Percentiles rank a stretch among this genome's conserved stretches.
Conservation (phyloP, 2,888 invertebrate species). For the Xylophagus ater region DNA sequence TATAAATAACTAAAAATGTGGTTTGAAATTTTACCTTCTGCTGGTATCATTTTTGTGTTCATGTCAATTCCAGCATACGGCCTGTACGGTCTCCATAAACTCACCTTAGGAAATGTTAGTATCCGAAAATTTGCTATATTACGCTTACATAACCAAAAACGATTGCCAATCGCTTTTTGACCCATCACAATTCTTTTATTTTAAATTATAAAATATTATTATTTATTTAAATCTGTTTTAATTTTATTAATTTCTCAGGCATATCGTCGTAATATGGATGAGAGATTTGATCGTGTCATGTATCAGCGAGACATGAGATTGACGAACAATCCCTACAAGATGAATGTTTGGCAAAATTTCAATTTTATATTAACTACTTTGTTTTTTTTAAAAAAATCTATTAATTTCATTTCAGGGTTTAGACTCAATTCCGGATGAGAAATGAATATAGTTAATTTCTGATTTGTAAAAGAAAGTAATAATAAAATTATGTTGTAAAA, state of each 20-base stretch:
- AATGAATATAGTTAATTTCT: conserved; percentile 23
- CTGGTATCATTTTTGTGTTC: conserved; percentile 47
- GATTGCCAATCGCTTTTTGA: background rate
- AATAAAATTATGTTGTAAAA: no score
- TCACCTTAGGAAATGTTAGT: conserved; percentile 53
- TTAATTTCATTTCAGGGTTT: conserved; percentile 43
- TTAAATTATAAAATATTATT: no score
- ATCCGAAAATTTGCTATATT: conserved; percentile 2
- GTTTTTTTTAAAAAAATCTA: background rate
- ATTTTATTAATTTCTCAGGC: conserved; percentile 35
- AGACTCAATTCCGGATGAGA: conserved; percentile 45
- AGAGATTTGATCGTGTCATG: conserved; percentile 43
- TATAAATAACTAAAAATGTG: no score
- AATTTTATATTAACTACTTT: background rate
- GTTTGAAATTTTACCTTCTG: conserved; percentile 60
- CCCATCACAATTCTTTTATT: no score
- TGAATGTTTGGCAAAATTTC: conserved; percentile 41
- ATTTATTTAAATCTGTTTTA: conserved; percentile 5
- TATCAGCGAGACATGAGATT: conserved; percentile 53
- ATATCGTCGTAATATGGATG: conserved; percentile 44
- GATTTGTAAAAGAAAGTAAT: no score
- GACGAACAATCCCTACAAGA: conserved; percentile 49
- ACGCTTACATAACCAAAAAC: conserved; percentile 14
- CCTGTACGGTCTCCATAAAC: conserved; percentile 51
- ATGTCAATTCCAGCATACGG: conserved; percentile 51